phyloP scores from a whole-genome alignment of 2,113 vertebrate species.

The Microcebus lehilahytsara region DNA sequence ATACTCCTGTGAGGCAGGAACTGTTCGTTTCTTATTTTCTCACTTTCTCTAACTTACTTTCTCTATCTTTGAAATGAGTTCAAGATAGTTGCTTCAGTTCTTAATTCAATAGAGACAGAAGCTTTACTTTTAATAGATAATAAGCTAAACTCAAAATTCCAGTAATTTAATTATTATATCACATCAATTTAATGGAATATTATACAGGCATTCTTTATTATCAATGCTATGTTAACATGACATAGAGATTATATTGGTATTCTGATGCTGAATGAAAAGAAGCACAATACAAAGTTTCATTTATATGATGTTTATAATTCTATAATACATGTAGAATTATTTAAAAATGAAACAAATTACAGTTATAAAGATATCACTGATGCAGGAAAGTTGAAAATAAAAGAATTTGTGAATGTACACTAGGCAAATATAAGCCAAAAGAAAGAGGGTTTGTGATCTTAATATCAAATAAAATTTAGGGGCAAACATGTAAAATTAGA shows the following conservation, averaged over 20 bases:
- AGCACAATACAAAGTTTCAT: background rate
- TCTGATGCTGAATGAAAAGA: background rate
- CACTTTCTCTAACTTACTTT: background rate
- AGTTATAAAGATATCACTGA: background rate
- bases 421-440: background rate
- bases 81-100: background rate
- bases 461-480: background rate
- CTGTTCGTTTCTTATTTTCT: background rate
- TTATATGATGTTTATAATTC: background rate
- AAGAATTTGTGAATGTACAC: background rate
- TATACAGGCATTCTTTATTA: background rate
- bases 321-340: background rate
- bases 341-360: conserved; percentile 8
- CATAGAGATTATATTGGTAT: background rate
- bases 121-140: conserved; percentile 22
- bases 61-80: background rate
- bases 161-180: background rate
- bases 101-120: conserved; percentile 6
- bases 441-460: background rate
- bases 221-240: background rate
- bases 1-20: background rate
- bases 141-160: background rate
- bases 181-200: background rate
- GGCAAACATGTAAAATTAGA: background rate
- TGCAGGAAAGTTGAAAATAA: background rate